A percentile compares a stretch with the other conserved stretches of the same genome.
These are phyloP conservation scores for Micromys minutus DNA, from an alignment of 2,113 vertebrate species.

Conservation along the genomic window DNA sequence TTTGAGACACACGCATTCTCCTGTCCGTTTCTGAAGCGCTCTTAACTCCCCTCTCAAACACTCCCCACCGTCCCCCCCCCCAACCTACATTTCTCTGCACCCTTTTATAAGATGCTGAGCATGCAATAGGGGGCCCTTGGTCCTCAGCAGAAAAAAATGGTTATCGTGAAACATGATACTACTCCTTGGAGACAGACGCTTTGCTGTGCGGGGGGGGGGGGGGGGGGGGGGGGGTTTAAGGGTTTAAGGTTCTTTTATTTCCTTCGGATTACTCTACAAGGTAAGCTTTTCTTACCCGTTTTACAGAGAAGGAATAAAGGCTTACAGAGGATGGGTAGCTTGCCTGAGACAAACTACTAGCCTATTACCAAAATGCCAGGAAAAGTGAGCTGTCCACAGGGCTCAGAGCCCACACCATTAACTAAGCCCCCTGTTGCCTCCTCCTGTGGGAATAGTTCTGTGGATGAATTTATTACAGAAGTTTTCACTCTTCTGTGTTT, in stretches of 20 bases:
- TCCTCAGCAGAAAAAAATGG: background rate
- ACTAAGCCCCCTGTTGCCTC: background rate
- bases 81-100: background rate
- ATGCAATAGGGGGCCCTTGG: background rate
- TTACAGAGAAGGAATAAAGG: background rate
- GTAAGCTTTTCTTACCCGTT: constrained; percentile 5
- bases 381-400: background rate
- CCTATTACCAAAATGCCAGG: background rate
- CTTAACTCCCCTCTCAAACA: background rate
- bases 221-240: no score
- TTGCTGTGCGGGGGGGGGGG: no score
- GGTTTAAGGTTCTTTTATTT: background rate
- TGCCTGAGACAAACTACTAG: background rate
- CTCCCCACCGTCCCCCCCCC: background rate
- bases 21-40: background rate
- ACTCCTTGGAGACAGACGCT: background rate
- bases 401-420: background rate
- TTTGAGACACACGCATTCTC: background rate
- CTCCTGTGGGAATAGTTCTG: background rate
- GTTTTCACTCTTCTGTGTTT: background rate
- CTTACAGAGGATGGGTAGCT: background rate
- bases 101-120: background rate
- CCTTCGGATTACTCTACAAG: background rate
- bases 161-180: background rate
- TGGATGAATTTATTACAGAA: background rate